These are phyloP conservation scores for Apodemus agrarius DNA, from an alignment of 2,797 vertebrate genomes.

Conservation along the genomic window DNA sequence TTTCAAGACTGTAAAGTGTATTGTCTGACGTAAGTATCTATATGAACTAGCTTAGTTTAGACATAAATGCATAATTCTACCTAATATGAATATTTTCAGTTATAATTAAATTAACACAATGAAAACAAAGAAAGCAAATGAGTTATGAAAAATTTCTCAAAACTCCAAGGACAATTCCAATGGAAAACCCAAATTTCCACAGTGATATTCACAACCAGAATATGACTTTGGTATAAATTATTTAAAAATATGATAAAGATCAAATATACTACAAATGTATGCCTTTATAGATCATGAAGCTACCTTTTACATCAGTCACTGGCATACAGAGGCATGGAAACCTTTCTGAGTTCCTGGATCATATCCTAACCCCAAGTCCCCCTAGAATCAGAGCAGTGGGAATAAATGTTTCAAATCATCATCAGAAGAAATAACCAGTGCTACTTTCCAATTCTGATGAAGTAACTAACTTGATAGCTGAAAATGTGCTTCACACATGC, in stretches of 20 bases:
- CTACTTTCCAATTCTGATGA: background rate
- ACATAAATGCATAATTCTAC: background rate
- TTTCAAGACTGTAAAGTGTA: background rate
- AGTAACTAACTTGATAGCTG: background rate
- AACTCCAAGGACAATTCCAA: background rate
- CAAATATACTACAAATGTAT: background rate
- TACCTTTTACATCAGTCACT: background rate
- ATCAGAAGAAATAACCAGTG: accelerated
- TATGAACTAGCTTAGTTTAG: background rate
- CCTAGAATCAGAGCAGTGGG: background rate
- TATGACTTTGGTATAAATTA: background rate
- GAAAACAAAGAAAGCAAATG: background rate
- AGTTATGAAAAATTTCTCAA: background rate
- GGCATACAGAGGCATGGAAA: background rate
- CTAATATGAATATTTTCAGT: background rate
- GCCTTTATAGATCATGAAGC: background rate
- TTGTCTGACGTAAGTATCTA: background rate
- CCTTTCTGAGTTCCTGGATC: background rate
- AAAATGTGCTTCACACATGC: background rate
- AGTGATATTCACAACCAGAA: background rate
- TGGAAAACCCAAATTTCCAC: background rate
- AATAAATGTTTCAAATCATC: background rate
- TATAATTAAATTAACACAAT: background rate
- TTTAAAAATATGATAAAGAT: background rate
- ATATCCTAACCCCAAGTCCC: background rate